These are phyloP conservation scores for Oryzias curvinotus DNA, from an alignment of 2,113 vertebrate genomes.

Conservation along the genomic window DNA sequence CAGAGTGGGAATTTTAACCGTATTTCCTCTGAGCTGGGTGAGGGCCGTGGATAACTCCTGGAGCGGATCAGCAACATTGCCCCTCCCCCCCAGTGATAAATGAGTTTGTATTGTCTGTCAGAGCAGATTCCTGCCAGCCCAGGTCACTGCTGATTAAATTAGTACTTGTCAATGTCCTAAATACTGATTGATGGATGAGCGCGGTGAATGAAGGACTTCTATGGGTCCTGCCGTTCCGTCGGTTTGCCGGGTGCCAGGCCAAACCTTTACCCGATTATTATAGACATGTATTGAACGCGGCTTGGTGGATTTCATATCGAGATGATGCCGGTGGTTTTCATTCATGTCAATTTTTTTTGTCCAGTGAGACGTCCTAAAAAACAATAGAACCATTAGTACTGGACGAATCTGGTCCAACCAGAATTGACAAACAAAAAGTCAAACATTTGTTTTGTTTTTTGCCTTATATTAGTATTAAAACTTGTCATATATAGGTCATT, in stretches of 20 bases:
- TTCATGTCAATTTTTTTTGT: conserved; percentile 12
- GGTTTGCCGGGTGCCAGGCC: conserved; percentile 25
- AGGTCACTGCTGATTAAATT: conserved; percentile 97
- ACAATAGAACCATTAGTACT: too few relatives aligned
- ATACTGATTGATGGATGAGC: conserved; percentile 97
- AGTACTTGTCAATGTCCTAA: conserved; percentile 97
- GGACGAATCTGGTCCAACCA: too few relatives aligned
- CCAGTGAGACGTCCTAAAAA: too few relatives aligned
- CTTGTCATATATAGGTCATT: too few relatives aligned
- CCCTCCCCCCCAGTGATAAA: conserved; percentile 81
- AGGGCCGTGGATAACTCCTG: conserved; percentile 24
- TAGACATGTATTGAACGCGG: conserved; percentile 63
- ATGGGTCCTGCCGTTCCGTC: conserved; percentile 76
- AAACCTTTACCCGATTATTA: conserved; percentile 64
- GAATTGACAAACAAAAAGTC: too few relatives aligned
- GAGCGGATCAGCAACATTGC: conserved; percentile 75
- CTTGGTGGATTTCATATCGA: conserved; percentile 39
- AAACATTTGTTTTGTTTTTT: too few relatives aligned
- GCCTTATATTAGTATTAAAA: too few relatives aligned
- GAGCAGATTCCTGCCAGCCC: conserved; percentile 91
- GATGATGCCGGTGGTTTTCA: conserved; percentile 22
- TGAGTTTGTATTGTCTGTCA: conserved; percentile 97
- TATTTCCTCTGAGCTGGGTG: conserved; percentile 29
- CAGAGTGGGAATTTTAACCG: conserved; percentile 15
- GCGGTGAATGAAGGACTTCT: conserved; percentile 87